Evolutionary conservation across 2,797 vertebrate genomes (phyloP).

Genomic region (Morus bassanus): DNA sequence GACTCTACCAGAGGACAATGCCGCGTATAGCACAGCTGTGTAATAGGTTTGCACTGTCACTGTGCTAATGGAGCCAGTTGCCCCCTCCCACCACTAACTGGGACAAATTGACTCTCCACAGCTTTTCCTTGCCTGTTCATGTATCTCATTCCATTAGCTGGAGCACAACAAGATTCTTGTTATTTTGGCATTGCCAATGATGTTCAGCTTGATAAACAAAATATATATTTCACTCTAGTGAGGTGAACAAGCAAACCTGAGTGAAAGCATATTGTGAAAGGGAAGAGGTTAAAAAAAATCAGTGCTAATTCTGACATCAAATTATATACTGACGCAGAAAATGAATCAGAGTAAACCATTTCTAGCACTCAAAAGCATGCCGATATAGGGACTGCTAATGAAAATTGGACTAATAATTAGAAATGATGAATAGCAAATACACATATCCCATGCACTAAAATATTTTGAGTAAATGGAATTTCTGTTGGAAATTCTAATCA

Average conservation of each 20-base stretch:
- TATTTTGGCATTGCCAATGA: neutral
- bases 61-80: neutral
- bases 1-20: neutral
- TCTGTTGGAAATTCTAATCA: conserved; percentile 22
- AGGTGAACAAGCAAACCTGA: neutral
- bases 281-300: neutral
- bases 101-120: neutral
- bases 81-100: neutral
- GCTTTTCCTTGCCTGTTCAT: neutral
- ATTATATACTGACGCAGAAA: neutral
- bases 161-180: neutral
- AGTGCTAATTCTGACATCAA: neutral
- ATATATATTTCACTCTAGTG: neutral
- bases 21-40: accelerated
- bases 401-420: conserved; percentile 47
- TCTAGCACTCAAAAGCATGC: neutral
- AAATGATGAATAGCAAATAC: conserved; percentile 4
- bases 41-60: accelerated
- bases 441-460: neutral
- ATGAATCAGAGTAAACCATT: neutral
- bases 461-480: neutral
- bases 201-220: neutral
- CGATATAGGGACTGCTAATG: neutral
- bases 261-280: neutral
- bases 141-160: neutral